Base-by-base conservation (phyloP, 2,888 invertebrate species). In the Campoplex nolae region DNA sequence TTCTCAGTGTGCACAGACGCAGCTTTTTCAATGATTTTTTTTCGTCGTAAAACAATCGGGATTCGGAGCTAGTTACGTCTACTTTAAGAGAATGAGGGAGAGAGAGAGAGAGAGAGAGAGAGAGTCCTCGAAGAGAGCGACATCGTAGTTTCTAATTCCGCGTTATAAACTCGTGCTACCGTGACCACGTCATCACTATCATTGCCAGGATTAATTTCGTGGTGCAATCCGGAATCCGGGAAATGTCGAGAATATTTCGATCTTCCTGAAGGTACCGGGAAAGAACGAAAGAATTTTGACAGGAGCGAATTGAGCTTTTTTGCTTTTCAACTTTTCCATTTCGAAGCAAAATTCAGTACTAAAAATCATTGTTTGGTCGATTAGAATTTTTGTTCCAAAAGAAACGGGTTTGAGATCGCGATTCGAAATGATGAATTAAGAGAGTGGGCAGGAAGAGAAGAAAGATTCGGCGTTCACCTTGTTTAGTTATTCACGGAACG, bases 401-500 rank as follows among this genome's bases (percentile, higher is more conserved):
- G 3, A 16, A 48, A 48, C 6, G 38, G 38, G 38, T 6, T 38
- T 38, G 38, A 38, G 38, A 38, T 32, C 48, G 54, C 48, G 54
- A 35, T 56, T 32, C 28, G 38, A 54, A 48, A 70, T 48, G 38
- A 42, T 8, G 51, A 35, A 68, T 23, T 13, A 58, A 70, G 70
- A 58, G 70, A 28, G 9, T 9, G 68, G 54, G 42, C 62, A 45
- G 85, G 67, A 62, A 71, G 58, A 62, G 67, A 48, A 58, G 80
- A 74, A 75, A 75, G 77, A 87, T 87, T 58, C 81, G 54, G 68
- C 67, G 58, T 42, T 81, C 77, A 23, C 67, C 67, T 82, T 75
- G 62, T 86, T 83, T 92, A 90, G 90, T 91, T 91, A 92, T 91
- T 90, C 92, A 89, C 79, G 84, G 88, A 90, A 89, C 90, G 90